Conservation (phyloP, 2,888 invertebrate species). For the Marasmarcha lunaedactyla region DNA sequence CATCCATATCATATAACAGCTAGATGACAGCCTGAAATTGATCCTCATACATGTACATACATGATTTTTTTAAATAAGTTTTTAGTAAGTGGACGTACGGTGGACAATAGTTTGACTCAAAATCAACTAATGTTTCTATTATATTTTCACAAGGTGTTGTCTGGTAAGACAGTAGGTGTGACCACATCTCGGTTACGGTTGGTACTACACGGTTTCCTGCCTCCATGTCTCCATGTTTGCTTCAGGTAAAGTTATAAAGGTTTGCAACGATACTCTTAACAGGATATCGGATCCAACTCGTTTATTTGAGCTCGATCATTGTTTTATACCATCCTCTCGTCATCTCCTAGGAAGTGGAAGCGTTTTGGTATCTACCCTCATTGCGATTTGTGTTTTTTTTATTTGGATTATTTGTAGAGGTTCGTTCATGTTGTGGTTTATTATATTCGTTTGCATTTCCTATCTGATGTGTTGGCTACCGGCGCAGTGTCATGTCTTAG, state of each 20-base stretch:
- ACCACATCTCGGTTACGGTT: slow-evolving; percentile 57
- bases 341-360: slow-evolving; percentile 67
- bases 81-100: slow-evolving; percentile 33
- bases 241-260: slow-evolving; percentile 65
- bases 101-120: slow-evolving; percentile 57
- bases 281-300: slow-evolving; percentile 48
- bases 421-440: slow-evolving; percentile 19
- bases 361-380: slow-evolving; percentile 18
- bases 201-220: slow-evolving; percentile 51
- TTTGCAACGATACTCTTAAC: slow-evolving; percentile 42
- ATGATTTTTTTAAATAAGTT: slow-evolving; percentile 31
- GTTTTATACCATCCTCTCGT: slow-evolving; percentile 47
- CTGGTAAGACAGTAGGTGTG: slow-evolving; percentile 70
- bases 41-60: slow-evolving; percentile 55
- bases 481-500: slow-evolving; percentile 57
- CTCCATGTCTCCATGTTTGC: slow-evolving; percentile 36
- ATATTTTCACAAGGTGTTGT: slow-evolving; percentile 71
- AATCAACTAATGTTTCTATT: slow-evolving; percentile 65
- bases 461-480: slow-evolving; percentile 59
- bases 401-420: slow-evolving; percentile 13
- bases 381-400: slow-evolving; percentile 18
- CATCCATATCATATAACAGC: slow-evolving; percentile 40
- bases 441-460: slow-evolving; percentile 62
- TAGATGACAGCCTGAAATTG: slow-evolving; percentile 42
- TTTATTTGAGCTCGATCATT: slow-evolving; percentile 34